Conservation (phyloP, 2,113 vertebrate species). For the Muntiacus reevesi region DNA sequence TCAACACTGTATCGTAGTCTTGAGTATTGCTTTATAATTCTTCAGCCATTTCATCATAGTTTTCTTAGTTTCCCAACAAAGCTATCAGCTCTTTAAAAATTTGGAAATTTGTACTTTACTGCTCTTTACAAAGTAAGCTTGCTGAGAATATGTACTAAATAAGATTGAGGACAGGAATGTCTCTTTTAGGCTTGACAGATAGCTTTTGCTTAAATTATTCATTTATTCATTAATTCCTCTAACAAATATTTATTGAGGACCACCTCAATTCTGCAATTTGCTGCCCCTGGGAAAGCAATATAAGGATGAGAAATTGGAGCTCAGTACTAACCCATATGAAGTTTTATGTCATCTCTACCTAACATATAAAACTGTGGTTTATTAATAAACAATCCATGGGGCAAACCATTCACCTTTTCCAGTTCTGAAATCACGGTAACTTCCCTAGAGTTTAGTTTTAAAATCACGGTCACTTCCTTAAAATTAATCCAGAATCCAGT, state of each 20-base stretch:
- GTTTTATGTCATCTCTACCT: neutral
- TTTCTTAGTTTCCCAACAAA: neutral
- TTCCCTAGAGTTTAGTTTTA: neutral
- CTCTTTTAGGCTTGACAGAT: neutral
- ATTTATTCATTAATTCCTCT: slow-evolving; percentile 42
- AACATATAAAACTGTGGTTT: neutral
- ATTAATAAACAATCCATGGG: neutral
- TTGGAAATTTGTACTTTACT: neutral
- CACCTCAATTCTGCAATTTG: neutral
- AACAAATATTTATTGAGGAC: slow-evolving; percentile 32
- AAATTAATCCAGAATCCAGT: neutral
- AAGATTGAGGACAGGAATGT: neutral
- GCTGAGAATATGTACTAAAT: neutral
- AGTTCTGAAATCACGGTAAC: neutral
- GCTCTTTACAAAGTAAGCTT: neutral
- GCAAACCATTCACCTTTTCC: neutral
- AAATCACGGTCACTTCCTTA: neutral
- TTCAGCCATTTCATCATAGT: neutral
- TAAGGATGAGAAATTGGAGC: neutral
- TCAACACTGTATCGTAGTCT: neutral
- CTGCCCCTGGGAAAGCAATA: neutral
- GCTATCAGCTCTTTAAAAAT: neutral
- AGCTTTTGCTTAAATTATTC: slow-evolving; percentile 22
- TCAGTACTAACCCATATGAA: neutral
- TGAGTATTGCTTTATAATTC: neutral